Conservation (phyloP, 2,888 invertebrate species). For the Phrixothrix hirtus region DNA sequence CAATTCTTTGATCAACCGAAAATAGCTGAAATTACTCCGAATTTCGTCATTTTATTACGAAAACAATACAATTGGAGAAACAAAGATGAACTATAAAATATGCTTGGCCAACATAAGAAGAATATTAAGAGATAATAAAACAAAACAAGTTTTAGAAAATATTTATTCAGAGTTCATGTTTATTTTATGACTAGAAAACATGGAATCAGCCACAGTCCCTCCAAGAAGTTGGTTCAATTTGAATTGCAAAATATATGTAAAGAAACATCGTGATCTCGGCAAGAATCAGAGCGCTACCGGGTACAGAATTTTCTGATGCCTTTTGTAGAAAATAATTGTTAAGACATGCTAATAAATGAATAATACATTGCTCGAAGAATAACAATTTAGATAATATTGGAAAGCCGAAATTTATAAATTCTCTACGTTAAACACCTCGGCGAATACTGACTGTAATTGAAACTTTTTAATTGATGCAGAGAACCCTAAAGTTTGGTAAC, state of each 20-base stretch:
- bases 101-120: not conserved
- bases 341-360: constrained; percentile 22
- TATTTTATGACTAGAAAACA: constrained; percentile 46
- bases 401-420: no score
- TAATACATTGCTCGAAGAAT: no score
- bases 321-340: constrained; percentile 23
- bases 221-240: constrained; percentile 33
- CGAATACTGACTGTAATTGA: no score
- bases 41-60: not conserved
- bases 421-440: no score
- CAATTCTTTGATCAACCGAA: not conserved
- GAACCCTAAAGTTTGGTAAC: no score
- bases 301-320: constrained; percentile 8
- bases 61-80: not conserved
- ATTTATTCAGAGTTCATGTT: constrained; percentile 43
- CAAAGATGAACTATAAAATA: not conserved
- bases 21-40: not conserved
- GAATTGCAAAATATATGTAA: constrained; percentile 41
- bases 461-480: no score
- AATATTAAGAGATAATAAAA: constrained; percentile 37
- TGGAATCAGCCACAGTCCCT: constrained; percentile 34
- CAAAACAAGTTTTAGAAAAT: constrained; percentile 38
- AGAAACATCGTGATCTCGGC: constrained; percentile 22
- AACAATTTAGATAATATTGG: no score
- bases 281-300: constrained; percentile 22